phyloP scores from a whole-genome alignment of 2,113 vertebrate species.

The Pseudorhombus dupliciocellatus region DNA sequence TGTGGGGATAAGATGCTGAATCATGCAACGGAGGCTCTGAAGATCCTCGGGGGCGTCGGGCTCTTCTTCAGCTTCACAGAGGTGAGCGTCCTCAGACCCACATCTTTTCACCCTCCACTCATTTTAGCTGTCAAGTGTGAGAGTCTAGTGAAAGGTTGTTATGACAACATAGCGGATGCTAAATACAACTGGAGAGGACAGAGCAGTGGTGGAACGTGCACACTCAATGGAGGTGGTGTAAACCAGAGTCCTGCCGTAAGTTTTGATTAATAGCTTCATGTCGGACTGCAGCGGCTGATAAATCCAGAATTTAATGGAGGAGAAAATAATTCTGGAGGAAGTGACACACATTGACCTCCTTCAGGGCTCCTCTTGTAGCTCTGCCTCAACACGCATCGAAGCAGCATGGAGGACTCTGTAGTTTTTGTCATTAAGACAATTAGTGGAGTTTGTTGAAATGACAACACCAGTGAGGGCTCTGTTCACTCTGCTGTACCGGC shows the following conservation, averaged over 20 bases:
- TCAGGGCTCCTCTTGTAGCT: too few relatives aligned
- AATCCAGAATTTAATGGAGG: neutral
- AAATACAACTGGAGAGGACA: too few relatives aligned
- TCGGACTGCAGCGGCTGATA: neutral
- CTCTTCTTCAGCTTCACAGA: conserved; percentile 97
- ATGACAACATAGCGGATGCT: too few relatives aligned
- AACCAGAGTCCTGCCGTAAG: neutral
- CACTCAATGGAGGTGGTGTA: neutral
- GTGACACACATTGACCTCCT: too few relatives aligned
- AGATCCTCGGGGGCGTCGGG: conserved; percentile 92
- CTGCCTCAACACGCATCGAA: too few relatives aligned
- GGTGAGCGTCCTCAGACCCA: conserved; percentile 72
- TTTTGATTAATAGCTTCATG: neutral
- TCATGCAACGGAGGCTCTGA: conserved; percentile 88
- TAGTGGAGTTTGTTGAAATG: too few relatives aligned
- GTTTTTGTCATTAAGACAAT: too few relatives aligned
- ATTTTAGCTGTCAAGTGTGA: neutral
- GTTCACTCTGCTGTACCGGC: too few relatives aligned
- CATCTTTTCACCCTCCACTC: neutral
- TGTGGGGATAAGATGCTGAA: conserved; percentile 87
- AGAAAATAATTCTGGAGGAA: neutral
- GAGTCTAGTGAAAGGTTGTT: neutral
- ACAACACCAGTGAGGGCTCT: too few relatives aligned
- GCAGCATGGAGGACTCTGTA: too few relatives aligned
- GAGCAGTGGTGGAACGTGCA: neutral